Evolutionary conservation across 2,888 invertebrate species (phyloP).

Genomic region (Leptogaster cylindrica): DNA sequence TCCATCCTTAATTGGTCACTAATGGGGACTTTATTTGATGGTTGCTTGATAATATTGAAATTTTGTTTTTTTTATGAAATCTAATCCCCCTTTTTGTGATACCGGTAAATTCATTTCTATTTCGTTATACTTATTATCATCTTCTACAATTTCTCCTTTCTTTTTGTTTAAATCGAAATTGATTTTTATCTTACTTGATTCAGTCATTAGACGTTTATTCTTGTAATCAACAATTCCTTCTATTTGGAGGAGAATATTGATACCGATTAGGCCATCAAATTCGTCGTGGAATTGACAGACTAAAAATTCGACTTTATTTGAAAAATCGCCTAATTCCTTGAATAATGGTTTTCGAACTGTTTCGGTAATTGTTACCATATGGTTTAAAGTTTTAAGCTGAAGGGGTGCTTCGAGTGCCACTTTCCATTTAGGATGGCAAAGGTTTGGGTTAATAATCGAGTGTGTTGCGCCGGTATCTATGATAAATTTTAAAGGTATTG

Average conservation of each 20-base stretch:
- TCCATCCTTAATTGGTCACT: neutral
- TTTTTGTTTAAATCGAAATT: neutral
- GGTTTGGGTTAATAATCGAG: neutral
- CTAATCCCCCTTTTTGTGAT: neutral
- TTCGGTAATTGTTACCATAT: neutral
- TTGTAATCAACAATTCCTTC: no score
- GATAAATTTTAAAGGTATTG: neutral
- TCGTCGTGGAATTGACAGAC: neutral
- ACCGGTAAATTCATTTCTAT: neutral
- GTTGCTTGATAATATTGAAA: neutral
- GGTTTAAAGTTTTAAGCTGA: neutral
- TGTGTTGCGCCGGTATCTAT: slow-evolving; percentile 13
- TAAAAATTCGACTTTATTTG: neutral
- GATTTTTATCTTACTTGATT: neutral
- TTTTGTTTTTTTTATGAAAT: neutral
- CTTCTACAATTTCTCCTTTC: no score
- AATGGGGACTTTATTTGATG: no score
- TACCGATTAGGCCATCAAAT: slow-evolving; percentile 4
- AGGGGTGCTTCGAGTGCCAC: neutral
- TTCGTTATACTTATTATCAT: no score
- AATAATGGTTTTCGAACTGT: neutral
- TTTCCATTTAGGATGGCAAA: neutral
- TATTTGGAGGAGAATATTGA: neutral
- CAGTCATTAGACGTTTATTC: neutral
- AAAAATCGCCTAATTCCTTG: neutral